Percentiles rank a stretch among this genome's conserved stretches.
phyloP scores from a whole-genome alignment of 2,113 vertebrate genomes.

The Hiodon alosoides region DNA sequence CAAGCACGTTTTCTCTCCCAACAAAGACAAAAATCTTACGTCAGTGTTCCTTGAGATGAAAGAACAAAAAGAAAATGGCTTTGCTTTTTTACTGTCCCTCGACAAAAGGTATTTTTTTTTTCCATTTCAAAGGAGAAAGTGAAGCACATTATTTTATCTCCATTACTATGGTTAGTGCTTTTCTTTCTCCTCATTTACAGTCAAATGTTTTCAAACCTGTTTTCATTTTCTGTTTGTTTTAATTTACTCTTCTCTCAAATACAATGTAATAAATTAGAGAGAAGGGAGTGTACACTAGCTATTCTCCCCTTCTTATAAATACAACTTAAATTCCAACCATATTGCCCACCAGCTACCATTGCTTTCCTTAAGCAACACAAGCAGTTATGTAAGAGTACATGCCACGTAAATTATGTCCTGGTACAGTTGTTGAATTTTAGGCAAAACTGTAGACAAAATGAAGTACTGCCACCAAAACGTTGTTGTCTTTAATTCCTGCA shows the following conservation, averaged over 20 bases:
- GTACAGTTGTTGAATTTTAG: no score
- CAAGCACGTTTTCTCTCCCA: constrained; percentile 1
- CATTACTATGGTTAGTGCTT: background rate
- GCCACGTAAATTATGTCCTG: no score
- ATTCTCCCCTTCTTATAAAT: no score
- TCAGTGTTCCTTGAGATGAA: constrained; percentile 21
- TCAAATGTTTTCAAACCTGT: background rate
- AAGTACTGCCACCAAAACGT: no score
- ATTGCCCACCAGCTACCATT: no score
- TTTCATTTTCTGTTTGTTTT: constrained; percentile 5
- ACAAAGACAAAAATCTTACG: background rate
- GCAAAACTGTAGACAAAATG: no score
- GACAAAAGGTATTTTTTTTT: constrained; percentile 7
- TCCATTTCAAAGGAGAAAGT: constrained; percentile 10
- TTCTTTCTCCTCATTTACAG: background rate
- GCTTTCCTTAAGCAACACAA: no score
- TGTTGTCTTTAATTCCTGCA: no score
- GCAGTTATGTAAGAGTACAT: no score
- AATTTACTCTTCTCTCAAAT: background rate
- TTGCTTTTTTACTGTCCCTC: constrained; percentile 18
- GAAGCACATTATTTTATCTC: background rate
- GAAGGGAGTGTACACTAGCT: no score
- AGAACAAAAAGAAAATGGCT: background rate
- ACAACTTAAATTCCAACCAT: no score
- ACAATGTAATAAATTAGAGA: background rate